These are phyloP conservation scores for Tichodroma muraria DNA, from an alignment of 2,113 vertebrate species.

Conservation along the genomic window DNA sequence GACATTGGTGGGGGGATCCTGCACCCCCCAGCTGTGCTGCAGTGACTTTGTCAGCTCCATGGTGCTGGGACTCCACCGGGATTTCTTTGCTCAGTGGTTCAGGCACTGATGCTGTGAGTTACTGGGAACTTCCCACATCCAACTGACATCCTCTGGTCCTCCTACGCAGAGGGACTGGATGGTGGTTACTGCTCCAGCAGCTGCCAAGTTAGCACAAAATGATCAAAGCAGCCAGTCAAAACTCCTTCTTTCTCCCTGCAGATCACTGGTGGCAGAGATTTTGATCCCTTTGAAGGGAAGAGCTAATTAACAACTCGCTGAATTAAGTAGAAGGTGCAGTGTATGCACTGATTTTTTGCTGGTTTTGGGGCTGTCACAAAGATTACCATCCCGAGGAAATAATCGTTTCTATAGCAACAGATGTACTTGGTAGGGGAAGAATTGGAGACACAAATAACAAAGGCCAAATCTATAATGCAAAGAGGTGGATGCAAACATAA, in stretches of 20 bases:
- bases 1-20: not conserved
- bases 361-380: not conserved
- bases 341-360: conserved; percentile 17
- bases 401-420: conserved; percentile 56
- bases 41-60: not conserved
- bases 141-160: not conserved
- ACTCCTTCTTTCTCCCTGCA: not conserved
- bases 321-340: conserved; percentile 19
- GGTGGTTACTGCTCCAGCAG: not conserved
- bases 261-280: conserved; percentile 6
- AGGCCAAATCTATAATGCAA: conserved; percentile 3
- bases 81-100: not conserved
- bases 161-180: not conserved
- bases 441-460: conserved; percentile 11
- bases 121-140: not conserved
- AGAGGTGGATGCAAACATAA: not conserved
- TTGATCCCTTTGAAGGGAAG: conserved; percentile 8
- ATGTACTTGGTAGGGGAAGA: not conserved
- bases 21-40: not conserved
- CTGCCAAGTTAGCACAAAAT: not conserved
- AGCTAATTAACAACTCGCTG: conserved; percentile 19
- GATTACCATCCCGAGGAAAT: conserved; percentile 22
- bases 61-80: no score
- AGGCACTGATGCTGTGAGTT: not conserved
- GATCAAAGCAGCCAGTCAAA: conserved; percentile 20